These are phyloP conservation scores for Tapera naevia DNA, from an alignment of 2,797 vertebrate species.

Conservation along the genomic window DNA sequence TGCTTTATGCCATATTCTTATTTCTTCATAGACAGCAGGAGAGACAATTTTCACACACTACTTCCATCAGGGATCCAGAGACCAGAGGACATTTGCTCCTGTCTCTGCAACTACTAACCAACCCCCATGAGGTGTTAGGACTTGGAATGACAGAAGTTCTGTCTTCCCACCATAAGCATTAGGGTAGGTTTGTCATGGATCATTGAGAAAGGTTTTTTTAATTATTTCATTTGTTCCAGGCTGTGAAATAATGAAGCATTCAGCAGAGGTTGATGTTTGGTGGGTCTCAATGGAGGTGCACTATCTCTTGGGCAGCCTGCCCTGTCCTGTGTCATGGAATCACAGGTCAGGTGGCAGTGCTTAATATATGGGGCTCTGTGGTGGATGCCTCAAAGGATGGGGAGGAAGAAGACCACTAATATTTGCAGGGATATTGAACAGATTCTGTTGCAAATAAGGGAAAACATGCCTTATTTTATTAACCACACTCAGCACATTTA, in stretches of 20 bases:
- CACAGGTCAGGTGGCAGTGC: neutral
- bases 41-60: neutral
- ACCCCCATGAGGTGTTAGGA: neutral
- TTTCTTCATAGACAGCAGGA: neutral
- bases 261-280: neutral
- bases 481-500: neutral
- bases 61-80: neutral
- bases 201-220: fast-evolving
- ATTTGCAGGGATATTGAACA: neutral
- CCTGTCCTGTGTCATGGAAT: neutral
- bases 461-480: neutral
- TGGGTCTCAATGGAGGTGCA: neutral
- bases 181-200: neutral
- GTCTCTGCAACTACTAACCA: neutral
- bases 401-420: neutral
- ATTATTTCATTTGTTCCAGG: neutral
- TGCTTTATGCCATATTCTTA: neutral
- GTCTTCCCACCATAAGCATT: neutral
- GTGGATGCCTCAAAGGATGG: neutral
- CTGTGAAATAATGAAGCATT: neutral
- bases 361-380: neutral
- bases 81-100: neutral
- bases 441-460: neutral
- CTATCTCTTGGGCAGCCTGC: neutral
- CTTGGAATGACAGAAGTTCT: neutral